Percentiles rank a stretch among this genome's conserved stretches.
Evolutionary conservation across 2,113 vertebrate species (phyloP).

Genomic region (Phoxinus phoxinus): DNA sequence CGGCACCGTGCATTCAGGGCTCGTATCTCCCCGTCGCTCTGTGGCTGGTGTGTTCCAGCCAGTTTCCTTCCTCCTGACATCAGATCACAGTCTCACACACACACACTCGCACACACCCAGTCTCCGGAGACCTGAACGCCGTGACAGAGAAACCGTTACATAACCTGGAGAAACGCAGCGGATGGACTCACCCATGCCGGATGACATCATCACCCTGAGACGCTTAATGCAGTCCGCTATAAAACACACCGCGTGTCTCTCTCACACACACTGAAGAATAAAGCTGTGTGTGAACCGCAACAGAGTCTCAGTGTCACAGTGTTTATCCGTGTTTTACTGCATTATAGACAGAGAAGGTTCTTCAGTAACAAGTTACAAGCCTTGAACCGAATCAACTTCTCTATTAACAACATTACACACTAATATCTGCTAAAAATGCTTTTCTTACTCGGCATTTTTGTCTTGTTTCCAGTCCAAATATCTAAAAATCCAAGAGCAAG

Average conservation of each 20-base stretch:
- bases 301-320: too few species aligned
- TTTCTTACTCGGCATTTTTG: too few species aligned
- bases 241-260: neutral
- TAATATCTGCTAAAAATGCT: too few species aligned
- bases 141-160: constrained; percentile 16
- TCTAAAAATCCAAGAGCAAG: too few species aligned
- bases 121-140: constrained; percentile 46
- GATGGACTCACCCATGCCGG: constrained; percentile 37
- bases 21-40: neutral
- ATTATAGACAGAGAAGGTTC: neutral
- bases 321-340: neutral
- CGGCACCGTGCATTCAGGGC: neutral
- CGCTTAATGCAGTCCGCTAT: constrained; percentile 8
- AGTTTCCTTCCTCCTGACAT: constrained; percentile 63
- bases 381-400: too few species aligned
- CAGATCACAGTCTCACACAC: constrained; percentile 57
- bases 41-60: neutral
- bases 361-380: too few species aligned
- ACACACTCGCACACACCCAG: constrained; percentile 19
- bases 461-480: too few species aligned
- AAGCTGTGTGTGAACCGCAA: neutral
- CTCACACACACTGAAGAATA: neutral
- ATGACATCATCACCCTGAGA: constrained; percentile 33
- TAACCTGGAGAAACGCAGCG: constrained; percentile 36
- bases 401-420: too few species aligned